Evolutionary conservation across 2,888 invertebrate genomes (phyloP), one percentile per base, ranked within the genome.

Genomic region (Agrochola macilenta): DNA sequence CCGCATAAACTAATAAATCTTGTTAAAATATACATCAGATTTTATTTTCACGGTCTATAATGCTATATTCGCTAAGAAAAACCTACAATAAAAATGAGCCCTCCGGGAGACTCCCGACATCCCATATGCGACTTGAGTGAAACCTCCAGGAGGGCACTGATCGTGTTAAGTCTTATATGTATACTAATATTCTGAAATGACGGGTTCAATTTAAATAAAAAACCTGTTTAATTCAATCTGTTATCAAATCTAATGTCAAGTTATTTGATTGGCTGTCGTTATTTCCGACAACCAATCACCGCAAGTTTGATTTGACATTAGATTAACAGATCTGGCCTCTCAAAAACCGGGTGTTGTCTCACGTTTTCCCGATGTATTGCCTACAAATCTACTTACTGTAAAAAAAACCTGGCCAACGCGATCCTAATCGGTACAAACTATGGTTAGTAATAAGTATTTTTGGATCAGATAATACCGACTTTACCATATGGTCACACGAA

Each of bases 241-340:
- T 74, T 43, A 9, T 60, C 20, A 72, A 65, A 80, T 80, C 49
- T 30, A 23, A 74, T 23, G 35, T 66, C 43, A 66, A 54, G 11
- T 54, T 26, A 60, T 20, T 61, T 35, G 30, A 61, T 60, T 66
- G 35, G 46, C 23, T 66, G 35, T 65, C 54, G 35, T 46, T 49
- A 71, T 71, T 81, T 74, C 78, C 60, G 81, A 79, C 81, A 81
- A 26, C 26, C 35, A 79, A 74, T 60, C 23, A 35, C 14, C 46
- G 11, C 26, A 54, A 46, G 57, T 65, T 20, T 43, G 81, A 78
- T 81, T 75, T 46, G 75, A 81, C 35, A 74, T 81, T 46, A 71
- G 81, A 74, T 81, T 65, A 81, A 46, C 7, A 35, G 26, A 39
- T 64, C 63, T 35, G 52, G 46, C 60, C 65, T 81, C 74, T 35